Evolutionary conservation across 2,113 vertebrate genomes (phyloP).

Genomic region (Solea senegalensis): DNA sequence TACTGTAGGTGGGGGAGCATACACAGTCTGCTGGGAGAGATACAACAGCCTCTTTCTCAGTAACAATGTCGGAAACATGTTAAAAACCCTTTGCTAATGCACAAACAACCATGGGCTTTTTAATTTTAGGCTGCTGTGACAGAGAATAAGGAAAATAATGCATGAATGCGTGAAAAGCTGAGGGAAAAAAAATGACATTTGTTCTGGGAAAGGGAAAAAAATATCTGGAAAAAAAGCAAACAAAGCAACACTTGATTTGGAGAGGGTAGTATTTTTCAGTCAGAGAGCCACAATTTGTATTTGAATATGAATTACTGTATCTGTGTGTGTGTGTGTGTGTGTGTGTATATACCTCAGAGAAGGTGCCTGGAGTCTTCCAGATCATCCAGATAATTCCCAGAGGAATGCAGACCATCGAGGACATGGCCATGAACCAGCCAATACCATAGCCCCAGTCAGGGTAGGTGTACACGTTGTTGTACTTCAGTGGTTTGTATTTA

Average conservation of each 20-base stretch:
- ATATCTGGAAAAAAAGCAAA: no score
- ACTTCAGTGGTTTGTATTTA: slow-evolving; percentile 97
- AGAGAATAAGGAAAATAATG: no score
- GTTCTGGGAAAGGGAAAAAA: no score
- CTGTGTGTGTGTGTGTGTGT: background rate
- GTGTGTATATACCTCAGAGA: slow-evolving; percentile 84
- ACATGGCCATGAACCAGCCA: slow-evolving; percentile 98
- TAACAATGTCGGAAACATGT: background rate
- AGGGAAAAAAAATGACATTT: no score
- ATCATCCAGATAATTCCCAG: slow-evolving; percentile 89
- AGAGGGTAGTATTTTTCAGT: no score
- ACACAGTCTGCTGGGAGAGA: slow-evolving; percentile 9
- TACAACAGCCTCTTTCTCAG: background rate
- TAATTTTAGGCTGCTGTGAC: no score
- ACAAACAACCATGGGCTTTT: background rate
- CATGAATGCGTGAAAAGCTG: no score
- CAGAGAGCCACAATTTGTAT: no score
- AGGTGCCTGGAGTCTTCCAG: slow-evolving; percentile 91
- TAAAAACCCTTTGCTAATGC: background rate
- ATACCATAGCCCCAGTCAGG: slow-evolving; percentile 97
- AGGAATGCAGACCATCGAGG: slow-evolving; percentile 97
- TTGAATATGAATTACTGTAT: no score
- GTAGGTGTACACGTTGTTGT: slow-evolving; percentile 97
- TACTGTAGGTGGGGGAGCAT: background rate
- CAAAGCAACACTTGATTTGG: no score